Evolutionary conservation across 2,888 invertebrate genomes (phyloP).

Genomic region (Troides helena): DNA sequence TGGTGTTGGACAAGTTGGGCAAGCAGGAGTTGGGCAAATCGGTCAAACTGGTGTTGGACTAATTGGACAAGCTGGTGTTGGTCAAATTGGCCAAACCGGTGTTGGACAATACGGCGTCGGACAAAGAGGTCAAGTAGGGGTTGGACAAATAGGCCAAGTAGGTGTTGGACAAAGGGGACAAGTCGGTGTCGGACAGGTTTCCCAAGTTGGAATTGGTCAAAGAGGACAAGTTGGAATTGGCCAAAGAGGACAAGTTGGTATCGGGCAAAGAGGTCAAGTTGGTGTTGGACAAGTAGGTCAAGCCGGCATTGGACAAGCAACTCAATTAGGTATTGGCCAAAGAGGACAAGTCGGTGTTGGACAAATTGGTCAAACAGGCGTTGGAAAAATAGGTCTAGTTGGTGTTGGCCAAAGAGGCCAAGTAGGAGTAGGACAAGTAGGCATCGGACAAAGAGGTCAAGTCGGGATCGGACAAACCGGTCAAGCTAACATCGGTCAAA

Average conservation of each 20-base stretch:
- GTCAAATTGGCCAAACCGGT: constrained; percentile 30
- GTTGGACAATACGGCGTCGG: constrained; percentile 30
- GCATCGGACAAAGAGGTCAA: neutral
- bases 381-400: no score
- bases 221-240: constrained; percentile 34
- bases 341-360: no score
- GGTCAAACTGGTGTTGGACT: constrained; percentile 36
- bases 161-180: constrained; percentile 35
- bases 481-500: constrained; percentile 22
- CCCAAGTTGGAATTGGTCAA: constrained; percentile 36
- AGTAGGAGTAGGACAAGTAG: no score
- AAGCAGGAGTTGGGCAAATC: constrained; percentile 36
- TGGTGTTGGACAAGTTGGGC: constrained; percentile 34
- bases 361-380: no score
- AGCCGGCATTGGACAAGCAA: neutral
- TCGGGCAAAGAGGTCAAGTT: constrained; percentile 30
- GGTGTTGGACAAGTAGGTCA: constrained; percentile 31
- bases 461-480: constrained; percentile 9
- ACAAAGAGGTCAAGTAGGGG: constrained; percentile 23
- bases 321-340: no score
- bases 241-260: constrained; percentile 30
- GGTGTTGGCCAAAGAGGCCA: no score
- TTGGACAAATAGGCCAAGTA: constrained; percentile 23
- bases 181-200: constrained; percentile 36
- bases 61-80: constrained; percentile 35